A percentile compares a stretch with the other conserved stretches of the same genome.
Conservation (phyloP, 92 coral and sea anemone species). For the Porites lobata region DNA sequence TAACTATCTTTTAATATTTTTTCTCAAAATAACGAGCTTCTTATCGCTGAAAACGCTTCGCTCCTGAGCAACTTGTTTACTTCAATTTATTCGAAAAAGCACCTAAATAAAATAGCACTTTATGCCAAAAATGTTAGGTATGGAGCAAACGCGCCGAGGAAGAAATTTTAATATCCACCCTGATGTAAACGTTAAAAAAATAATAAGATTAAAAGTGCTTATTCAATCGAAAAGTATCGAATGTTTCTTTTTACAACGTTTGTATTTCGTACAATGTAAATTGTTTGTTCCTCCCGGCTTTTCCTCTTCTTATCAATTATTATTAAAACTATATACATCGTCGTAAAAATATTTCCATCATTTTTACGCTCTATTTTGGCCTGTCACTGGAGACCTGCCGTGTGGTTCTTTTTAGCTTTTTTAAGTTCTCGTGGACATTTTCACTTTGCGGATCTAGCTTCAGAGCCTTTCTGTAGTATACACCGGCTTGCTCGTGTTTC, state of each 20-base stretch:
- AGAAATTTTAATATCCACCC: too few relatives aligned
- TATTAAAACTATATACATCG: constrained; percentile 11
- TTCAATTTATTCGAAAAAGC: constrained; percentile 1
- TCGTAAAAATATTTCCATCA: neutral
- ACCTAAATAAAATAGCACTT: constrained; percentile 27
- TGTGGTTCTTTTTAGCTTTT: constrained; percentile 79
- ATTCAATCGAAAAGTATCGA: too few relatives aligned
- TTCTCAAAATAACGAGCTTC: too few relatives aligned
- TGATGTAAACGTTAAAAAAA: neutral
- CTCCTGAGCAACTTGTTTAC: neutral
- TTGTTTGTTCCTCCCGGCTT: too few relatives aligned
- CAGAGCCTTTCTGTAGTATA: constrained; percentile 72
- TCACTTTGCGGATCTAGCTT: constrained; percentile 77
- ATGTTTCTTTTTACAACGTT: too few relatives aligned
- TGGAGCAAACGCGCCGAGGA: neutral
- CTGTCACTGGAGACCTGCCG: constrained; percentile 23
- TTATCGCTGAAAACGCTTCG: too few relatives aligned
- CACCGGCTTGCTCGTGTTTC: constrained; percentile 78
- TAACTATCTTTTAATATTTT: too few relatives aligned
- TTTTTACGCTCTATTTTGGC: constrained; percentile 5
- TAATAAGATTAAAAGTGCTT: neutral
- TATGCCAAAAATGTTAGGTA: neutral
- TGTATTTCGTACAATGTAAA: too few relatives aligned
- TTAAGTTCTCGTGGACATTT: constrained; percentile 80
- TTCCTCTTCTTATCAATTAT: neutral